phyloP scores from a whole-genome alignment of 1,140 invertebrate species.

The Bactericera cockerelli region DNA sequence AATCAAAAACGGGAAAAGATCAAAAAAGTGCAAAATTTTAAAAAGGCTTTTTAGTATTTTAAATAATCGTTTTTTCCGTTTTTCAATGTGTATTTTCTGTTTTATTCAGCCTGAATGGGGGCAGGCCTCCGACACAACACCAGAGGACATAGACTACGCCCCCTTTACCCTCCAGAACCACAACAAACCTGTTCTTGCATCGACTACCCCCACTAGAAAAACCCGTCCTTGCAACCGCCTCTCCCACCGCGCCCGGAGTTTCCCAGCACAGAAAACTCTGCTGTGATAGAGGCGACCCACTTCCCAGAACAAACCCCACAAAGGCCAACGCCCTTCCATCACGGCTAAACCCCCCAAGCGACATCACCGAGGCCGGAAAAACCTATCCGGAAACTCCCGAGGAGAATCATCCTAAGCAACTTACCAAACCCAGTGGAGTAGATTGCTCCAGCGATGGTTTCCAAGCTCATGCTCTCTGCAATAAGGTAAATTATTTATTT shows the following conservation, averaged over 20 bases:
- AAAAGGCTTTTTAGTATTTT: no score
- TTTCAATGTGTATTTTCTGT: no score
- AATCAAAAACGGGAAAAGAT: no score
- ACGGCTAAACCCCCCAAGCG: not conserved
- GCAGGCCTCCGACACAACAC: conserved; percentile 42
- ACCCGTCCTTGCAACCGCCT: conserved; percentile 14
- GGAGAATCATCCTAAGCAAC: no score
- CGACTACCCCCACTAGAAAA: conserved; percentile 1
- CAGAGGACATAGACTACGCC: conserved; percentile 21
- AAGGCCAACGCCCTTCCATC: not conserved
- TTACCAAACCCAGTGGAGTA: not conserved
- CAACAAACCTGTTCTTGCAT: conserved; percentile 3
- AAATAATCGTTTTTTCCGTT: no score
- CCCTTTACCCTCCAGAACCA: conserved; percentile 12
- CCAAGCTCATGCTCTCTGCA: not conserved
- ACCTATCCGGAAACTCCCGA: no score
- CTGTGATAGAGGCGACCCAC: conserved; percentile 13
- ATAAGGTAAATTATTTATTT: not conserved
- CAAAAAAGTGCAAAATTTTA: no score
- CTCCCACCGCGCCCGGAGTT: conserved; percentile 14
- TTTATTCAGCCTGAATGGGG: conserved; percentile 47
- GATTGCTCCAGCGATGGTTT: not conserved
- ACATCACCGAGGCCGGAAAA: not conserved
- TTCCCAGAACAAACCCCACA: conserved; percentile 13
- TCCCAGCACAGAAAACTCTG: conserved; percentile 16